Conservation (phyloP, 2,888 invertebrate species). For the Apotomis capreana region DNA sequence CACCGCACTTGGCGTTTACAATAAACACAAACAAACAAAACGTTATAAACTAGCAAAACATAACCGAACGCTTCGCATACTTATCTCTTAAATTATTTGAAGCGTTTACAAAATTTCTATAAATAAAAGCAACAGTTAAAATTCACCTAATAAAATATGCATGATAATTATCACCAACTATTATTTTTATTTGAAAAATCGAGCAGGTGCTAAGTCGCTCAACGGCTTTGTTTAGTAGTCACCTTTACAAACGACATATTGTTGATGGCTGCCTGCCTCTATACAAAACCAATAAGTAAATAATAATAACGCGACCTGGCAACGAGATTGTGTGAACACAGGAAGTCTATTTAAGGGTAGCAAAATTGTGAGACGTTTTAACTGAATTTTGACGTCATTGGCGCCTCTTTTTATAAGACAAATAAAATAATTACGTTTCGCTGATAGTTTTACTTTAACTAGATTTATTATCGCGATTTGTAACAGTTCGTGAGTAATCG, state of each 20-base stretch:
- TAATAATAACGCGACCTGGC: conserved; percentile 75
- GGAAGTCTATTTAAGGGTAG: conserved; percentile 74
- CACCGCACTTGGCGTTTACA: conserved; percentile 82
- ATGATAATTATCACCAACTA: conserved; percentile 29
- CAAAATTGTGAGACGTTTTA: conserved; percentile 44
- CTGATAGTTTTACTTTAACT: conserved; percentile 25
- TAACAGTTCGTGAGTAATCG: conserved; percentile 68
- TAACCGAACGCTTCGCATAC: conserved; percentile 65
- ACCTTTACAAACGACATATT: conserved; percentile 80
- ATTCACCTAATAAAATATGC: conserved; percentile 31
- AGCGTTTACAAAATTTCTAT: conserved; percentile 24
- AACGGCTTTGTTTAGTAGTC: conserved; percentile 81
- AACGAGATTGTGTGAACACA: conserved; percentile 77
- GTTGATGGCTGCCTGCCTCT: conserved; percentile 76
- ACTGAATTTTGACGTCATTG: conserved; percentile 30
- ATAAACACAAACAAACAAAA: conserved; percentile 83
- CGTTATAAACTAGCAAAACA: conserved; percentile 69
- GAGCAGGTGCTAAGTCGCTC: conserved; percentile 76
- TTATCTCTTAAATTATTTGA: conserved; percentile 44
- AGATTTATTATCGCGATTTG: conserved; percentile 54
- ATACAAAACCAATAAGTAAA: conserved; percentile 79
- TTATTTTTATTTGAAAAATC: conserved; percentile 49
- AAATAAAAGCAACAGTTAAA: conserved; percentile 15
- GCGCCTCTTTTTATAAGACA: neutral
- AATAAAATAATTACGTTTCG: conserved; percentile 17